A percentile compares a stretch with the other conserved stretches of the same genome.
Evolutionary conservation across 1,140 invertebrate genomes (phyloP).

Genomic region (Brachionus rotundiformis): DNA sequence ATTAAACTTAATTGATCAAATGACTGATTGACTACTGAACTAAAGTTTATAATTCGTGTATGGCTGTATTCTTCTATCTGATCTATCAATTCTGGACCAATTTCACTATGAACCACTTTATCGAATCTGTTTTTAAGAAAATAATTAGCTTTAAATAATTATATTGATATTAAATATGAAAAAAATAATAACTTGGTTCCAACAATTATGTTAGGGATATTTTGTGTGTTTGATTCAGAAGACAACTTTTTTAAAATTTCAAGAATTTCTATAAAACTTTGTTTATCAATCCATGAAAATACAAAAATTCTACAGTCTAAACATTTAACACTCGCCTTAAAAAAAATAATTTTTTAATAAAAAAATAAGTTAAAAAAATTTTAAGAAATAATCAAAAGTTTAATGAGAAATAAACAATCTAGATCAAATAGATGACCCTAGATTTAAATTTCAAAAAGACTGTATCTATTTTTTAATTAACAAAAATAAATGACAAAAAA

Average conservation of each 20-base stretch:
- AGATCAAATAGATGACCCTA: too few relatives aligned
- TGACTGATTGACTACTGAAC: background rate
- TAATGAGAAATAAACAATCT: too few relatives aligned
- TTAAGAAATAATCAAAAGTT: too few relatives aligned
- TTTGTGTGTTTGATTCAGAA: background rate
- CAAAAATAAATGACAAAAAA: too few relatives aligned
- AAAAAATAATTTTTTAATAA: too few relatives aligned
- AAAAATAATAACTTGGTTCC: constrained; percentile 31
- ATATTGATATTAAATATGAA: background rate
- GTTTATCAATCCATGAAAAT: constrained; percentile 48
- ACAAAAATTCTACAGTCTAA: constrained; percentile 44
- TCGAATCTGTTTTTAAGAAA: constrained; percentile 26
- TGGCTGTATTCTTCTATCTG: background rate
- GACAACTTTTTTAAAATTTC: background rate
- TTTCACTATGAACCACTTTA: constrained; percentile 49
- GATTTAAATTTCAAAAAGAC: too few relatives aligned
- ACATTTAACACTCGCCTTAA: background rate
- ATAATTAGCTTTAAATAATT: background rate
- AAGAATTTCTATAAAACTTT: background rate
- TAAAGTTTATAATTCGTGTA: constrained; percentile 36
- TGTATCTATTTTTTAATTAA: too few relatives aligned
- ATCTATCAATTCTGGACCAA: background rate
- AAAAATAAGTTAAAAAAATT: too few relatives aligned
- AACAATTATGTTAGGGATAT: background rate
- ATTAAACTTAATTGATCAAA: constrained; percentile 28